Base-by-base conservation (phyloP, 2,888 invertebrate genomes). In the Gari tellinella region DNA sequence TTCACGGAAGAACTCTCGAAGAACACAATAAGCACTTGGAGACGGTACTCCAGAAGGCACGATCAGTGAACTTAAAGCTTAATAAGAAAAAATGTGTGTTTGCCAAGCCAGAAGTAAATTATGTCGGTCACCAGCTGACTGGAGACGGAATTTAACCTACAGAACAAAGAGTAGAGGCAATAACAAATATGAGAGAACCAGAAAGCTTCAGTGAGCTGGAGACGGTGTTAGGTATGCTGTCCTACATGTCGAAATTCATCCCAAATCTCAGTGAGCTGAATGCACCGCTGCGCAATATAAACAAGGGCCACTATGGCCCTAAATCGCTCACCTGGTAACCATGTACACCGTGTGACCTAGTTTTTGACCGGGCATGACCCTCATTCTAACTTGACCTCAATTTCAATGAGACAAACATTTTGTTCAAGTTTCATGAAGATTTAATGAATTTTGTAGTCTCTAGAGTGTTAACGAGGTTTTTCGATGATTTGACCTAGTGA, bases 101-200 rank as follows among this genome's bases (percentile, higher is more conserved):
- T 10, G 61, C 51, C 5, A 10, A 61, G 14, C 19, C 58, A 41
- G 72, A 72, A 67, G 76, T 67, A 0, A 41, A 58, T 51, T 76
- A 67, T 51, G 72, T 76, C 21, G 63, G 72, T 26, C 76, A 72
- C 48, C 51, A 23, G 31, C 17, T 67, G 2, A 69, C 69, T 15
- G 70, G 61, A 14, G 58, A 51, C 46, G 49, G 61, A n/a, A 17
- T 63, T 10, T 67, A 65, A 40, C 72, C 72, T 1, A 67, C 72
- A 15, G 41, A 53, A 15, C 49, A 65, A 25, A 46, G 57, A 49
- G 17, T 66, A 1, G 4, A 17, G 38, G 67, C 61, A n/a, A 60
- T 61, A 8, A 41, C 21, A 12, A 61, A 61, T 15, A 61, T 61
- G 61, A 67, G 26, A 25, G 67, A 53, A 25, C 60, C 61, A 12